phyloP scores from a whole-genome alignment of 2,113 vertebrate species.

The Percopsis transmontana region DNA sequence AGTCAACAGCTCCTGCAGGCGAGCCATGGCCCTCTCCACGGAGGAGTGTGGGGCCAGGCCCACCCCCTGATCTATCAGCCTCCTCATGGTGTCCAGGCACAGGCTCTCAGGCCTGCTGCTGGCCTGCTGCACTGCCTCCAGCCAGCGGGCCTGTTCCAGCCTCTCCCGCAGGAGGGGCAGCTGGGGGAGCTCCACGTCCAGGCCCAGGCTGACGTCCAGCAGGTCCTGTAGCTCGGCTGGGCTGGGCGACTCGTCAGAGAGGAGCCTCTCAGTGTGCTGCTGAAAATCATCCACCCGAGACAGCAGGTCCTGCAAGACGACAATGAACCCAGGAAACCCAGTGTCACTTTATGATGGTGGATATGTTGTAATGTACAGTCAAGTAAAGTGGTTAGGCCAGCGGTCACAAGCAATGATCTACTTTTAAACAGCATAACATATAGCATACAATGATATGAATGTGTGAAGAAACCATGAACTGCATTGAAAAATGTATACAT shows the following conservation, averaged over 20 bases:
- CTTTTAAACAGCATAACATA: too few species aligned
- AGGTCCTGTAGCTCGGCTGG: slow-evolving; percentile 85
- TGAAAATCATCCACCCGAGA: slow-evolving; percentile 91
- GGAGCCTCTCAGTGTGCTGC: slow-evolving; percentile 83
- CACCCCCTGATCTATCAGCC: slow-evolving; percentile 94
- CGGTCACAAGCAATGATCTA: neutral
- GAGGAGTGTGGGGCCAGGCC: slow-evolving; percentile 88
- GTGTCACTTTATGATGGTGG: too few species aligned
- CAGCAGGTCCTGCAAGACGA: slow-evolving; percentile 93
- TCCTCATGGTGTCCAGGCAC: slow-evolving; percentile 90
- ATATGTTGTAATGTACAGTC: too few species aligned
- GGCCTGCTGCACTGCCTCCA: slow-evolving; percentile 87
- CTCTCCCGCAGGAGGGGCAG: slow-evolving; percentile 83
- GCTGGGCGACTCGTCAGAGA: slow-evolving; percentile 85
- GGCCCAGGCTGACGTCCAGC: slow-evolving; percentile 88
- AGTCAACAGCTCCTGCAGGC: slow-evolving; percentile 92
- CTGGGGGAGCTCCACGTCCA: slow-evolving; percentile 92
- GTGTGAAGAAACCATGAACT: too few species aligned
- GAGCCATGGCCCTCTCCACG: slow-evolving; percentile 93
- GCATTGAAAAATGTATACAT: too few species aligned
- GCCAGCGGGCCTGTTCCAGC: slow-evolving; percentile 93
- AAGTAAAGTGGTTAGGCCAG: too few species aligned
- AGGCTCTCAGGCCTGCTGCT: slow-evolving; percentile 81
- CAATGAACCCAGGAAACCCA: too few species aligned
- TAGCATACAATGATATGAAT: too few species aligned